A percentile compares a stretch with the other conserved stretches of the same genome.
Evolutionary conservation across 2,113 vertebrate genomes (phyloP).

Genomic region (Oxyruncus cristatus): DNA sequence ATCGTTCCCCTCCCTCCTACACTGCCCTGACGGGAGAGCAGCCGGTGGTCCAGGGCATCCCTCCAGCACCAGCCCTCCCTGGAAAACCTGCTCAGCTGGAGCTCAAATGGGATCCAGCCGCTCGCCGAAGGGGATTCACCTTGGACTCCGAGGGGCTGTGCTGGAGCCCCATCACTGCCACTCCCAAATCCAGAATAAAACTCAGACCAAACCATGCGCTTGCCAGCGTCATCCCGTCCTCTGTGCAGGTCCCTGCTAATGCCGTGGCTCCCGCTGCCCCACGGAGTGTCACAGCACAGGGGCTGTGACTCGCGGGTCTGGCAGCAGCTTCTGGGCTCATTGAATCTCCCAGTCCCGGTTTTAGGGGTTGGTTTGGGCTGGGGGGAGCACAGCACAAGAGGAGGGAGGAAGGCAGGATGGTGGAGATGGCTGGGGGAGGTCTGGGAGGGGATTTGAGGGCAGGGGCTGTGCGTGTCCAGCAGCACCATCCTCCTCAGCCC

Average conservation of each 20-base stretch:
- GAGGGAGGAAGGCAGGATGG: background rate
- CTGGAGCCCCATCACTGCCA: background rate
- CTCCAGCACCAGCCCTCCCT: background rate
- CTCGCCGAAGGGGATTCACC: background rate
- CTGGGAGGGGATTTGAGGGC: background rate
- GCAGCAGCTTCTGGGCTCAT: background rate
- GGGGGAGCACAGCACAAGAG: background rate
- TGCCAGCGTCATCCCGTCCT: background rate
- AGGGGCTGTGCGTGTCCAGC: background rate
- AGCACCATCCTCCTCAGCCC: background rate
- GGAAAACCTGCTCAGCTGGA: background rate
- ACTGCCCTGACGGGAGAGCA: background rate
- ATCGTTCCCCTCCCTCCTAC: accelerated
- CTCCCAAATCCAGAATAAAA: constrained; percentile 3
- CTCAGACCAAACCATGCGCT: accelerated
- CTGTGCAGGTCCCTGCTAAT: background rate
- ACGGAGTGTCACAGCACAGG: background rate
- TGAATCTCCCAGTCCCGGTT: background rate
- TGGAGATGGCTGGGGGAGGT: background rate
- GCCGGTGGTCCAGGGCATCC: background rate
- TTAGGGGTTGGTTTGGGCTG: background rate
- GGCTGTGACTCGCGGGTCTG: background rate
- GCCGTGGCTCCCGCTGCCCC: background rate
- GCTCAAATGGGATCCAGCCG: background rate
- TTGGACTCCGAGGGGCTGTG: background rate